A percentile compares a stretch with the other conserved stretches of the same genome.
Conservation (phyloP, 1,140 invertebrate genomes). For the Dendrolimus punctatus region DNA sequence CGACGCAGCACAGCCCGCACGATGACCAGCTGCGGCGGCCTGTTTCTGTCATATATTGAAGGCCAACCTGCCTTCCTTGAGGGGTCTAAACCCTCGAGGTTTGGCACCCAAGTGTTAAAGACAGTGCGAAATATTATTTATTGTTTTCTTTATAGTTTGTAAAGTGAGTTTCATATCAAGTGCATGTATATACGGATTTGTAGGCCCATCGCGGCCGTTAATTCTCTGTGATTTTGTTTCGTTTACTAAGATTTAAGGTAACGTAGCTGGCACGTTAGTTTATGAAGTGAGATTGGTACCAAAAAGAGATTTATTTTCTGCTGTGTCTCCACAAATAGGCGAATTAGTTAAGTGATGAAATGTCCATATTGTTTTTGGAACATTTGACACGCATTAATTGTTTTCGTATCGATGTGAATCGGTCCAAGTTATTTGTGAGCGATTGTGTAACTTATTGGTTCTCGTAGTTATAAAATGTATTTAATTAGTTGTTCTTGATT, state of each 20-base stretch:
- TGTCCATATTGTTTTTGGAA: slow-evolving; percentile 11
- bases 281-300: slow-evolving; percentile 67
- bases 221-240: slow-evolving; percentile 62
- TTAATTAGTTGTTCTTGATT: slow-evolving; percentile 49
- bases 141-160: slow-evolving; percentile 35
- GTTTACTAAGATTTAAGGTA: slow-evolving; percentile 46
- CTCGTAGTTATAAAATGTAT: slow-evolving; percentile 35
- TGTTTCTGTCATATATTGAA: slow-evolving; percentile 68
- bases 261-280: slow-evolving; percentile 41
- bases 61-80: slow-evolving; percentile 61
- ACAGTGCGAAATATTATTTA: slow-evolving; percentile 45
- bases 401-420: background rate
- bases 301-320: slow-evolving; percentile 64
- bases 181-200: slow-evolving; percentile 20
- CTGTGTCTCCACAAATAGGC: slow-evolving; percentile 47
- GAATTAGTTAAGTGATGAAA: slow-evolving; percentile 27
- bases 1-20: slow-evolving; percentile 61
- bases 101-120: slow-evolving; percentile 34
- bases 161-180: slow-evolving; percentile 13
- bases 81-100: slow-evolving; percentile 29
- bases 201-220: slow-evolving; percentile 18
- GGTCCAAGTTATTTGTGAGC: slow-evolving; percentile 12
- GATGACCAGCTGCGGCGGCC: slow-evolving; percentile 63
- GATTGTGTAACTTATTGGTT: slow-evolving; percentile 52
- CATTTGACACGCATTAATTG: slow-evolving; percentile 33